Conservation (phyloP, 2,888 invertebrate genomes). For the Drosophila pseudotakahashii region DNA sequence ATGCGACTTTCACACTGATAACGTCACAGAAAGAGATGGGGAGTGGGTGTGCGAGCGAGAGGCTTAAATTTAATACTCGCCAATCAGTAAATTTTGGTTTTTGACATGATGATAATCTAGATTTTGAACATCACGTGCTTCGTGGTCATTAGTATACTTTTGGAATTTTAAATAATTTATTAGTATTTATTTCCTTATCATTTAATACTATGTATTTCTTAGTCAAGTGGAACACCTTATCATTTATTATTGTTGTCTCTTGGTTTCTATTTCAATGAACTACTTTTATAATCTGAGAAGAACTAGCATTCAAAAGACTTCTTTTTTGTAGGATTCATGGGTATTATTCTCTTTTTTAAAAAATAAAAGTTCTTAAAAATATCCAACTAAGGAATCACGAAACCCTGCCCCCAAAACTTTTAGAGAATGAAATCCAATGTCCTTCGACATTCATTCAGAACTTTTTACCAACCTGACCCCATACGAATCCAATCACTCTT, state of each 20-base stretch:
- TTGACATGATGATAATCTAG: not conserved
- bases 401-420: not conserved
- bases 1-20: conserved; percentile 47
- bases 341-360: too few relatives aligned
- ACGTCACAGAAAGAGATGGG: conserved; percentile 14
- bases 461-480: not conserved
- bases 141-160: not conserved
- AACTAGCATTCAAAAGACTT: not conserved
- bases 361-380: too few relatives aligned
- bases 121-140: not conserved
- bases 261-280: not conserved
- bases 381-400: not conserved
- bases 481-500: not conserved
- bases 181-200: not conserved
- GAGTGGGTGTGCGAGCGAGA: conserved; percentile 5
- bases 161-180: not conserved
- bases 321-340: too few relatives aligned
- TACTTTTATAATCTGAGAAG: not conserved
- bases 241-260: not conserved
- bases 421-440: not conserved
- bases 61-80: conserved; percentile 20
- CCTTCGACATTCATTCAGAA: conserved; percentile 5
- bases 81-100: not conserved
- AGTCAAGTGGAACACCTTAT: not conserved
- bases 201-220: not conserved